Evolutionary conservation across 1,140 invertebrate genomes (phyloP).

Genomic region (Brachionus plicatilis): DNA sequence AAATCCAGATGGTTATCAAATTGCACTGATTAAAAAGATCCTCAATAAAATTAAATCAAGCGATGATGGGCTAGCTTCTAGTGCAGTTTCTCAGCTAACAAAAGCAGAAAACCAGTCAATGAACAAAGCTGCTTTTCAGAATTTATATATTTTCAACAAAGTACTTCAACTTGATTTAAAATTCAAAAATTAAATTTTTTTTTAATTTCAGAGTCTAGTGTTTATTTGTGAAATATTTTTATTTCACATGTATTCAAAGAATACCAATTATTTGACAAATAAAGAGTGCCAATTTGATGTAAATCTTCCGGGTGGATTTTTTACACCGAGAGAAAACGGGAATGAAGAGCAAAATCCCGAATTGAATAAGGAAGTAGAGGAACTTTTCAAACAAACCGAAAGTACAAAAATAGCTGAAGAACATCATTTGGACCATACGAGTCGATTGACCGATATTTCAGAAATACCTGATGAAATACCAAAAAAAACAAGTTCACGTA

Average conservation of each 20-base stretch:
- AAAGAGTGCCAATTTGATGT: slow-evolving; percentile 38
- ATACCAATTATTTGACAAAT: not conserved
- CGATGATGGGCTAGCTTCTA: slow-evolving; percentile 16
- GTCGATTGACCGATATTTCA: not conserved
- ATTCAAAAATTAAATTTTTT: not conserved
- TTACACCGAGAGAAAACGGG: not conserved
- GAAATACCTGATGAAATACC: not conserved
- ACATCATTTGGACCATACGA: not conserved
- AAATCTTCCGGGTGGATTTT: slow-evolving; percentile 22
- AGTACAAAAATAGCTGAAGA: not conserved
- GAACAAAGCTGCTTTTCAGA: slow-evolving; percentile 28
- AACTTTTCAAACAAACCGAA: slow-evolving; percentile 21
- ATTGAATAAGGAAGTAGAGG: slow-evolving; percentile 3
- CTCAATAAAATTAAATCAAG: slow-evolving; percentile 31
- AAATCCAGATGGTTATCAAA: slow-evolving; percentile 20
- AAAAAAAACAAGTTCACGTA: not conserved
- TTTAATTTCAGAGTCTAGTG: not conserved
- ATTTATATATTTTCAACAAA: slow-evolving; percentile 36
- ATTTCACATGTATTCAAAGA: slow-evolving; percentile 27
- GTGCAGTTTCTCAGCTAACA: not conserved
- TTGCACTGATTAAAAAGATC: slow-evolving; percentile 33
- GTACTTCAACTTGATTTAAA: not conserved
- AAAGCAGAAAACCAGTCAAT: not conserved
- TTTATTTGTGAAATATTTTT: slow-evolving; percentile 39
- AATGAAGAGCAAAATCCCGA: not conserved